A percentile compares a stretch with the other conserved stretches of the same genome.
These are phyloP conservation scores for Drosophila bifasciata DNA, from an alignment of 1,140 invertebrate genomes.

Conservation along the genomic window DNA sequence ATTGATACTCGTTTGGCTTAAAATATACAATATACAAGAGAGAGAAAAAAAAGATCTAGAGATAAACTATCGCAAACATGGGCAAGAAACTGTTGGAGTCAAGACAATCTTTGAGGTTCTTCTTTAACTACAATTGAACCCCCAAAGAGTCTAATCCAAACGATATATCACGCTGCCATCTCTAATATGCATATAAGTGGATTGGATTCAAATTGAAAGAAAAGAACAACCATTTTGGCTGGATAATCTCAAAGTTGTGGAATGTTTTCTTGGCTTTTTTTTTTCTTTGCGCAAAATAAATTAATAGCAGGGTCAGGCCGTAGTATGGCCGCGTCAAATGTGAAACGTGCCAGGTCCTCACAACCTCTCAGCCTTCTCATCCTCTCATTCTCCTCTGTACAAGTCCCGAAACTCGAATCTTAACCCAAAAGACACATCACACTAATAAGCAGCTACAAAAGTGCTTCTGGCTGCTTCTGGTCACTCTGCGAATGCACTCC, in stretches of 20 bases:
- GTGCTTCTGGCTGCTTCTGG: constrained; percentile 82
- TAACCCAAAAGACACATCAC: constrained; percentile 60
- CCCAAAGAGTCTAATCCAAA: too few species aligned
- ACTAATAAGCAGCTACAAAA: constrained; percentile 80
- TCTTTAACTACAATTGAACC: too few species aligned
- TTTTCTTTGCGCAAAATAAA: constrained; percentile 43
- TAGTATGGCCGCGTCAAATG: constrained; percentile 68
- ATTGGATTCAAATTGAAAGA: constrained; percentile 31
- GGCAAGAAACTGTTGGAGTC: too few species aligned
- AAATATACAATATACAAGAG: constrained; percentile 20
- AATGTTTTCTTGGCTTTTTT: constrained; percentile 10
- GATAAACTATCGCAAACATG: constrained; percentile 16
- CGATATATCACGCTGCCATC: constrained; percentile 25
- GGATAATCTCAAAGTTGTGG: constrained; percentile 27
- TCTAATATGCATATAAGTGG: constrained; percentile 26
- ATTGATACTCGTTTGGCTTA: constrained; percentile 30
- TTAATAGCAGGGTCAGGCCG: constrained; percentile 67
- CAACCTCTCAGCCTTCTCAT: constrained; percentile 26
- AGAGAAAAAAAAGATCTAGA: not conserved
- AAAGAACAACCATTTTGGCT: constrained; percentile 22
- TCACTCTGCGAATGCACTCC: constrained; percentile 47
- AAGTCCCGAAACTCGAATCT: not conserved
- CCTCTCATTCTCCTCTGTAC: not conserved
- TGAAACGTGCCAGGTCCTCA: constrained; percentile 66
- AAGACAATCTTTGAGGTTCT: too few species aligned